Base-by-base conservation (phyloP, 2,113 vertebrate genomes). In the Alouatta palliata region DNA sequence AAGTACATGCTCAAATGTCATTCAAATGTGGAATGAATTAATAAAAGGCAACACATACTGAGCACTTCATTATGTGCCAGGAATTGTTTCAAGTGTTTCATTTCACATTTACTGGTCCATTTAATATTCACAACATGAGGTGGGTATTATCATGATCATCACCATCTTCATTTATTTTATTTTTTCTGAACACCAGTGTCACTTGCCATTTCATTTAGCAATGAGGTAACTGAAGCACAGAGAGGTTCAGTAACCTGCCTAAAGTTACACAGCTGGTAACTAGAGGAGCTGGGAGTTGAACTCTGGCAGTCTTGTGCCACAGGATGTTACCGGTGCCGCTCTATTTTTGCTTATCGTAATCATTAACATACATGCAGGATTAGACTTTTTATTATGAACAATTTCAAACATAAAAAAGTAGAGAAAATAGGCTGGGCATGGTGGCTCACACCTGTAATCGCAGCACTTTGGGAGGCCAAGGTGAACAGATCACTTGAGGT, bases 371-470 rank as follows among this genome's bases (percentile, higher is more conserved):
- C 40, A 81, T 30, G 8, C 20, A 79, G 75, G 30, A 58, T 61
- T 95, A 91, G 11, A 77, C 17, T 64, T 91, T 91, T 95, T 87
- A 86, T 83, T 76, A 80, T 37, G 19, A 37, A 77, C 21, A 68
- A 54, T 70, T 92, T 90, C 35, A 87, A 91, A 77, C 47, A 87
- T 20, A 52, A 87, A 73, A 87, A 83, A 47, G 40, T n/a, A 95
- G 77, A 91, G 27, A 95, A 88, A 30, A 64, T 30, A 64, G 61
- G 27, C 61, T 13, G 6, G 61, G 61, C 27, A 30, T 13, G 27
- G 27, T 64, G 61, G 27, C 61, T 64, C 12, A 64, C 2, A 5
- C 27, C 61, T 64, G 12, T 64, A 64, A 30, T 30, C 61, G 5
- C 61, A 64, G 61, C 27, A 30, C 27, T 64, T 64, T 64, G 61